These are phyloP conservation scores for Clarias batrachus DNA, from an alignment of 2,113 vertebrate species.

Conservation along the genomic window DNA sequence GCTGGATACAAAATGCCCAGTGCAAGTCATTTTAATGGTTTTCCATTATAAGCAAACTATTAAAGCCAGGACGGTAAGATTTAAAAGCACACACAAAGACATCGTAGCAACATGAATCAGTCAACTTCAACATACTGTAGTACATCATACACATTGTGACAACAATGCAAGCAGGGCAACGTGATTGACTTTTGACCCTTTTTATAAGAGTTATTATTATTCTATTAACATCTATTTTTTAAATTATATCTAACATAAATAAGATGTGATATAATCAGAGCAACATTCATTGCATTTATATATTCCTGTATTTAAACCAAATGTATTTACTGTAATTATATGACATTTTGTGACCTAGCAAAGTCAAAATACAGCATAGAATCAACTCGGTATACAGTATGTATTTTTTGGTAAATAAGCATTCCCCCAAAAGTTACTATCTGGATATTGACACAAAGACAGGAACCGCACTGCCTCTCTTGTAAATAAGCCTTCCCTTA, in stretches of 20 bases:
- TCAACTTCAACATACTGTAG: neutral
- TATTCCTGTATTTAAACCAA: neutral
- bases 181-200: neutral
- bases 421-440: neutral
- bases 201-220: neutral
- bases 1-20: neutral
- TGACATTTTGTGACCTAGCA: neutral
- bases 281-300: neutral
- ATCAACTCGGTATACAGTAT: neutral
- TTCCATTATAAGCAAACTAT: neutral
- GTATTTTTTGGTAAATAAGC: neutral
- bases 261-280: neutral
- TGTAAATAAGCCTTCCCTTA: conserved; percentile 23
- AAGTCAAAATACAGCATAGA: neutral
- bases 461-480: conserved; percentile 3
- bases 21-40: neutral
- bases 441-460: conserved; percentile 19
- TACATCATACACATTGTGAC: neutral
- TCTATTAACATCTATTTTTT: neutral
- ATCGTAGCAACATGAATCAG: neutral
- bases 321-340: neutral
- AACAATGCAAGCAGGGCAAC: neutral
- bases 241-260: neutral
- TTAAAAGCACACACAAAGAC: no score
- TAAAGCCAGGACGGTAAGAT: neutral